Conservation (phyloP, 2,113 vertebrate species). For the Okapia johnstoni region DNA sequence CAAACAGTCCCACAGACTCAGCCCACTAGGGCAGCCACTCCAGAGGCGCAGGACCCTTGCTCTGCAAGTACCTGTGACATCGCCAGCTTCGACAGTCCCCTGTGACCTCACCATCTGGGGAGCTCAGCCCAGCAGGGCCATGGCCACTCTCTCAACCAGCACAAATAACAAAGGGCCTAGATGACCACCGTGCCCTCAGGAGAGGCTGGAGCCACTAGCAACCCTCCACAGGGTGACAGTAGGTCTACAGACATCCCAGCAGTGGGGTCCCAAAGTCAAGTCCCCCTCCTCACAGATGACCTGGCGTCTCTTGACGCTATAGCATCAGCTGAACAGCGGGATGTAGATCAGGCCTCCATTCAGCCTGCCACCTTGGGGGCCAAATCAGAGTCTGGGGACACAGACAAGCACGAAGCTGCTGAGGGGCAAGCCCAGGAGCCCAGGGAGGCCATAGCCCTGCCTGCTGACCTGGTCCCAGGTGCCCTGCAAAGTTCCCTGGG, state of each 20-base stretch:
- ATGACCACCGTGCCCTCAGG: conserved; percentile 27
- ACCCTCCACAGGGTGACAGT: not conserved
- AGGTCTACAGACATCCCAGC: not conserved
- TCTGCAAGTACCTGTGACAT: conserved; percentile 53
- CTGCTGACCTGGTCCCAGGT: rapidly evolving
- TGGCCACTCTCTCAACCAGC: not conserved
- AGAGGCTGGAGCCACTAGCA: not conserved
- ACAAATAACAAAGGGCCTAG: conserved; percentile 17
- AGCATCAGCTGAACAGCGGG: rapidly evolving
- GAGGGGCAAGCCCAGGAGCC: not conserved
- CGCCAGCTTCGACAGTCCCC: not conserved
- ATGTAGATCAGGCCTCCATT: not conserved
- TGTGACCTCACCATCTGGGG: conserved; percentile 57
- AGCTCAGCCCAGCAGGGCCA: not conserved
- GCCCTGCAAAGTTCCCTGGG: not conserved
- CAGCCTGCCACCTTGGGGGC: not conserved
- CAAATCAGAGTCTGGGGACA: not conserved
- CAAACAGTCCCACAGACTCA: not conserved
- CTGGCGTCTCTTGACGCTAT: rapidly evolving
- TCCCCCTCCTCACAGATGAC: not conserved
- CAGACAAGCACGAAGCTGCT: not conserved
- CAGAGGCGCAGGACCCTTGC: not conserved
- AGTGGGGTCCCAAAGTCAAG: not conserved
- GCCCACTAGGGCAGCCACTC: not conserved
- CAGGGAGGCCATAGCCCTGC: not conserved